Conservation (phyloP, 2,113 vertebrate species). For the Xenopus tropicalis region DNA sequence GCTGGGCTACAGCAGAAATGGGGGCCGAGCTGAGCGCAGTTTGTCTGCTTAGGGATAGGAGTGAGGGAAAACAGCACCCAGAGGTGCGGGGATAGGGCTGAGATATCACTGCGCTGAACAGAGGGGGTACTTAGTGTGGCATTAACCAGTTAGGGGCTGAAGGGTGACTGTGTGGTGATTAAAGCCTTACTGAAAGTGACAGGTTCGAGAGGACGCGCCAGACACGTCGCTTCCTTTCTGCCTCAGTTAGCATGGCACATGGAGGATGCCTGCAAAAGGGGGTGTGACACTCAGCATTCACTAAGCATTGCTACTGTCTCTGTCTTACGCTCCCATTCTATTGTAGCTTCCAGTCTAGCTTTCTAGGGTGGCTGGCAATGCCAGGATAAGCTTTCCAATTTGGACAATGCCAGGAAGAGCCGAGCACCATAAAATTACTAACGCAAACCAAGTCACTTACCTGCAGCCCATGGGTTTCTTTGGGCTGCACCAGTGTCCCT, state of each 20-base stretch:
- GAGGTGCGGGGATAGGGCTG: background rate
- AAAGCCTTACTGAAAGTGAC: too few species aligned
- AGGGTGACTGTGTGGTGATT: too few species aligned
- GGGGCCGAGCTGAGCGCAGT: background rate
- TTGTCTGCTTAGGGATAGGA: background rate
- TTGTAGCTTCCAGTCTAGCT: background rate
- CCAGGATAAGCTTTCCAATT: too few species aligned
- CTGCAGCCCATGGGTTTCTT: background rate
- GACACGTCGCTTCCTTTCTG: too few species aligned
- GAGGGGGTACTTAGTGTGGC: background rate
- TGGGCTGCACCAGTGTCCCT: background rate
- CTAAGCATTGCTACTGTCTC: background rate
- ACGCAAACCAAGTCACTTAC: background rate
- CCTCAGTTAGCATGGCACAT: background rate
- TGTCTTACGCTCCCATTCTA: background rate
- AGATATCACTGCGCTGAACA: background rate
- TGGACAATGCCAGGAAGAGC: too few species aligned
- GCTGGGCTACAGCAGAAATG: background rate
- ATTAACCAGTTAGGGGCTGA: too few species aligned
- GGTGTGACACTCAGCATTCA: slow-evolving; percentile 18
- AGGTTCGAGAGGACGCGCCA: too few species aligned
- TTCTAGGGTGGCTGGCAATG: too few species aligned
- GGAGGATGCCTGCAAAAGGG: slow-evolving; percentile 16
- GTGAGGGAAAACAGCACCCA: background rate
- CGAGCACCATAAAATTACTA: too few species aligned